Evolutionary conservation across 2,888 invertebrate genomes (phyloP), one percentile per base, ranked within the genome.

Genomic region (Tenthredo livida): DNA sequence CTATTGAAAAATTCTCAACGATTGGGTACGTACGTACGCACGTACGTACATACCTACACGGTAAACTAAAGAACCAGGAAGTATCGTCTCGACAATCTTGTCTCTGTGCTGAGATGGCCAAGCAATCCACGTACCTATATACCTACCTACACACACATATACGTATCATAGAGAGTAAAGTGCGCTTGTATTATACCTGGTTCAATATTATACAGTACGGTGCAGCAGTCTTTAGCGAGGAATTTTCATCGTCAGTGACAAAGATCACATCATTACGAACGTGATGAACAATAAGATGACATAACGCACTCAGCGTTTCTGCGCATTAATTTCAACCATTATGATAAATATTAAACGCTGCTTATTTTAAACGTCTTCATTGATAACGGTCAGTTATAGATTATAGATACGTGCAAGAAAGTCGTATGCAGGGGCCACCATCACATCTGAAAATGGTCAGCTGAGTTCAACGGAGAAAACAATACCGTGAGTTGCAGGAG

Each of bases 11-110:
- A 77, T 54, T 50, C 10, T 54, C 77, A 54, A n/a, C 77, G 77
- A 29, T 54, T 33, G 67, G 21, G 50, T 54, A 54, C 54, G n/a
- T 37, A 70, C 70, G 17, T 70, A 33, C n/a, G n/a, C 10, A 21
- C 17, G 54, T 50, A 10, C 10, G 12, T 77, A 50, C 50, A 47
- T 80, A 61, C 37, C 61, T 40, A 21, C 80, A 40, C 61, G 58
- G 40, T 25, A 25, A 80, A 33, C 80, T 61, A 37, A 33, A 80
- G 80, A 80, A 80, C 80, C 80, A 80, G 58, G 61, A 80, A 80
- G 58, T 80, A 80, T 80, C 61, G 80, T 29, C 61, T 80, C 61
- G 37, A 40, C 37, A 25, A 77, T 10, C 21, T 77, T 77, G 77
- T 77, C 77, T n/a, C 54, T 29, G 77, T 54, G n/a, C 80, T 40